These are phyloP conservation scores for Brenthis hecate DNA, from an alignment of 2,888 invertebrate species.

Conservation along the genomic window DNA sequence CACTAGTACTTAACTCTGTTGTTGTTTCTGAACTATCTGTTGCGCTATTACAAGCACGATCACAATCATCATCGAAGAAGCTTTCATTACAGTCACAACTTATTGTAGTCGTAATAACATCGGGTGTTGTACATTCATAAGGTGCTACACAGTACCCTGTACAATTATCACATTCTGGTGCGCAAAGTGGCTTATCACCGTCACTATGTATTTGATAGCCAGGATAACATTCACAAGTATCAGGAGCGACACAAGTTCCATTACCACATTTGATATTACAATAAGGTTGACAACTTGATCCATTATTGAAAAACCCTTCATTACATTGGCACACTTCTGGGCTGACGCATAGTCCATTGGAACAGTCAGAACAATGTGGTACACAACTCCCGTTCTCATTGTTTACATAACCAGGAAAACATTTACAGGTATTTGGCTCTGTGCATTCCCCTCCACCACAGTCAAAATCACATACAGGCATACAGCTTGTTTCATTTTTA, in stretches of 20 bases:
- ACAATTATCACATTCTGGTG: not conserved
- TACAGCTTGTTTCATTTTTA: slow-evolving; percentile 44
- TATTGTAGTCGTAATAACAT: not conserved
- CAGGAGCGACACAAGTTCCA: slow-evolving; percentile 47
- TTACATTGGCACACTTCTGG: slow-evolving; percentile 66
- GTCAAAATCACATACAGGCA: slow-evolving; percentile 59
- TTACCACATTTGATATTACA: slow-evolving; percentile 48
- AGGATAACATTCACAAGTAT: slow-evolving; percentile 41
- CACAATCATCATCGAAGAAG: slow-evolving; percentile 33
- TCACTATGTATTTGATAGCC: not conserved
- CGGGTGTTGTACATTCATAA: not conserved
- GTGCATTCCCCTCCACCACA: slow-evolving; percentile 67
- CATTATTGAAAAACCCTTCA: slow-evolving; percentile 54
- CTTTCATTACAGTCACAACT: slow-evolving; percentile 43
- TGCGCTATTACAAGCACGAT: slow-evolving; percentile 44
- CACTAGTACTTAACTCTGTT: not conserved
- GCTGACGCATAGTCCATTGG: slow-evolving; percentile 31
- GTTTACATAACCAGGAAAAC: slow-evolving; percentile 47
- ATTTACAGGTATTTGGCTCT: slow-evolving; percentile 57
- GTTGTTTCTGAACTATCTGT: not conserved
- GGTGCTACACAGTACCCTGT: not conserved
- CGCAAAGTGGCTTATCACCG: not conserved
- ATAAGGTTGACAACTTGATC: slow-evolving; percentile 46
- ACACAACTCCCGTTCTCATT: slow-evolving; percentile 32
- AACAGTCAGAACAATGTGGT: slow-evolving; percentile 37